Evolutionary conservation across 37 sponge, comb jelly and placozoan genomes (phyloP).

Genomic region (Oscarella lobularis): DNA sequence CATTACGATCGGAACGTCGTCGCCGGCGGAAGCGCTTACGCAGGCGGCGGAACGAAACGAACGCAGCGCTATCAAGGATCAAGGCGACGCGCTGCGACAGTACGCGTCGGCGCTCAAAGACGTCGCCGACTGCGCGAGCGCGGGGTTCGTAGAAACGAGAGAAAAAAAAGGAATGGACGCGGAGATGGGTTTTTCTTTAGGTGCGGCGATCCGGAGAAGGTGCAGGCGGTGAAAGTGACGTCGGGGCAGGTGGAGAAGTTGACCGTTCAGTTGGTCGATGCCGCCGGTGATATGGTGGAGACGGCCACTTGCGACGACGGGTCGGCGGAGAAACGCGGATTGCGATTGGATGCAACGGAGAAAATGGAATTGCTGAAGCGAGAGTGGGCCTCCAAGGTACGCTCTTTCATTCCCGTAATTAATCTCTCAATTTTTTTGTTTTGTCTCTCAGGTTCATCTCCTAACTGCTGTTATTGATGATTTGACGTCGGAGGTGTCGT

Average conservation of each 20-base stretch:
- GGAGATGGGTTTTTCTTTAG: neutral
- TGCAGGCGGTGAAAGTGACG: neutral
- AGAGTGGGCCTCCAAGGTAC: conserved; percentile 81
- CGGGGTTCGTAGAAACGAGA: neutral
- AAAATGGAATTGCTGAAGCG: conserved; percentile 39
- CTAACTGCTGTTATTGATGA: conserved; percentile 69
- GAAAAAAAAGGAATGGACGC: too few species aligned
- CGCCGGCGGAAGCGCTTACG: neutral
- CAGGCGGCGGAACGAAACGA: neutral
- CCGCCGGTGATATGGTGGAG: neutral
- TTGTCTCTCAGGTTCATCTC: conserved; percentile 40
- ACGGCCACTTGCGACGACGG: neutral
- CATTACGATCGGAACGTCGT: neutral
- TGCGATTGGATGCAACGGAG: conserved; percentile 15
- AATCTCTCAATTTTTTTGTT: neutral
- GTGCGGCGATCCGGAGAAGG: neutral
- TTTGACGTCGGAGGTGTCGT: conserved; percentile 37
- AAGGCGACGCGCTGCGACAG: neutral
- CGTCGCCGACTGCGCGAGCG: neutral
- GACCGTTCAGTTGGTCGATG: neutral
- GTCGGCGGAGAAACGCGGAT: too few species aligned
- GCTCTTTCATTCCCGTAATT: too few species aligned
- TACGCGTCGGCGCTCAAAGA: neutral
- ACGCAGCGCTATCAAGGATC: neutral
- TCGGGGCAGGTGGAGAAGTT: neutral